Evolutionary conservation across 2,797 vertebrate species (phyloP).

Genomic region (Xerus rutilus): DNA sequence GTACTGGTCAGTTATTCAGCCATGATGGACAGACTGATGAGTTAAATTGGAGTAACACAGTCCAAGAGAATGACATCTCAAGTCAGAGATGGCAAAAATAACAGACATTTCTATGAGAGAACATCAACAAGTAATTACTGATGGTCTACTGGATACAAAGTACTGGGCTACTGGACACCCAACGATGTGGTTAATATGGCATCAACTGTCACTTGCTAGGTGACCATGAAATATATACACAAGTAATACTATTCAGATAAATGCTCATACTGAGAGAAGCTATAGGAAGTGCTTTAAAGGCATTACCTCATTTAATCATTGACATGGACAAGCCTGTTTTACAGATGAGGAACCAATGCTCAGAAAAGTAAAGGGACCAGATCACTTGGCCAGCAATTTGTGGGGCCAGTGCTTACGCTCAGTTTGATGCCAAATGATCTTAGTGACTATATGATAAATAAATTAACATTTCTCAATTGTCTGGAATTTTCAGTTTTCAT

Average conservation of each 20-base stretch:
- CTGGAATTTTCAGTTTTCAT: background rate
- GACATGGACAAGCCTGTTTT: background rate
- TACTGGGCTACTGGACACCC: background rate
- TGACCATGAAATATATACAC: background rate
- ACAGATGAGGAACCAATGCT: background rate
- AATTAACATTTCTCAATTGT: background rate
- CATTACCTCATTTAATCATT: background rate
- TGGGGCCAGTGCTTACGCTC: background rate
- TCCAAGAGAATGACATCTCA: slow-evolving; percentile 31
- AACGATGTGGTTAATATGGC: background rate
- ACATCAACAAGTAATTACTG: slow-evolving; percentile 61
- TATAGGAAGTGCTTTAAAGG: background rate
- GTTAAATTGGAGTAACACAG: slow-evolving; percentile 36
- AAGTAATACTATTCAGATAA: background rate
- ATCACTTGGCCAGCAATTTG: background rate
- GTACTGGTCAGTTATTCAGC: slow-evolving; percentile 4
- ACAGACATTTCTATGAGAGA: slow-evolving; percentile 66
- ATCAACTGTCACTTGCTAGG: background rate
- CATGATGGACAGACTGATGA: background rate
- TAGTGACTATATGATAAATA: background rate
- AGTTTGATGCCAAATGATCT: background rate
- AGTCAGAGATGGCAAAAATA: slow-evolving; percentile 53
- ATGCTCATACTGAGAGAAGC: background rate
- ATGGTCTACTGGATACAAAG: slow-evolving; percentile 60
- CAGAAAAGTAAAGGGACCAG: background rate